Conservation (phyloP, 1,140 invertebrate genomes). For the Schlechtendalia chinensis region DNA sequence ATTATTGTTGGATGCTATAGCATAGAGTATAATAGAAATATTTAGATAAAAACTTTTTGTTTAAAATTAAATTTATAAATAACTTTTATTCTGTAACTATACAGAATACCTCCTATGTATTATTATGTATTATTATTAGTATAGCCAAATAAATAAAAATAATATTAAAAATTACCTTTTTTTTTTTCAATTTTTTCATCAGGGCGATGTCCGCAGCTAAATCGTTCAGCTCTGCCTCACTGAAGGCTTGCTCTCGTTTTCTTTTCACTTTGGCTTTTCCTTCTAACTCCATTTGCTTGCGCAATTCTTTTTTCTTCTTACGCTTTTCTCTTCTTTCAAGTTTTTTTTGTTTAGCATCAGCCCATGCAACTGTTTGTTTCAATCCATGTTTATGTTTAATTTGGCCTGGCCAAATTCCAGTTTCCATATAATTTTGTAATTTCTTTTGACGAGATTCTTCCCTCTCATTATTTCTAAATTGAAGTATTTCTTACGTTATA, state of each 20-base stretch:
- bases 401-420: conserved; percentile 75
- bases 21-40: too few relatives aligned
- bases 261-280: conserved; percentile 57
- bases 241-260: conserved; percentile 61
- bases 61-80: neutral
- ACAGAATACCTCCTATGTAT: too few relatives aligned
- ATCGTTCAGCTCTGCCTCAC: conserved; percentile 79
- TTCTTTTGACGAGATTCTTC: conserved; percentile 74
- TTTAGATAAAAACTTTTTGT: too few relatives aligned
- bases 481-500: conserved; percentile 7
- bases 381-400: conserved; percentile 60
- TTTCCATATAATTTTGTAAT: conserved; percentile 68
- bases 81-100: too few relatives aligned
- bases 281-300: conserved; percentile 58
- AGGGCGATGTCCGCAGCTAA: conserved; percentile 77
- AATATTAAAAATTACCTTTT: conserved; percentile 62
- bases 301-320: conserved; percentile 62
- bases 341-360: conserved; percentile 74
- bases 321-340: conserved; percentile 65
- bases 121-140: too few relatives aligned
- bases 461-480: conserved; percentile 66
- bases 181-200: conserved; percentile 85
- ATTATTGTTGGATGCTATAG: too few relatives aligned
- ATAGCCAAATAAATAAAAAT: neutral
- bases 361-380: conserved; percentile 74